These are phyloP conservation scores for Notechis scutatus DNA, from an alignment of 2,113 vertebrate species.

Conservation along the genomic window DNA sequence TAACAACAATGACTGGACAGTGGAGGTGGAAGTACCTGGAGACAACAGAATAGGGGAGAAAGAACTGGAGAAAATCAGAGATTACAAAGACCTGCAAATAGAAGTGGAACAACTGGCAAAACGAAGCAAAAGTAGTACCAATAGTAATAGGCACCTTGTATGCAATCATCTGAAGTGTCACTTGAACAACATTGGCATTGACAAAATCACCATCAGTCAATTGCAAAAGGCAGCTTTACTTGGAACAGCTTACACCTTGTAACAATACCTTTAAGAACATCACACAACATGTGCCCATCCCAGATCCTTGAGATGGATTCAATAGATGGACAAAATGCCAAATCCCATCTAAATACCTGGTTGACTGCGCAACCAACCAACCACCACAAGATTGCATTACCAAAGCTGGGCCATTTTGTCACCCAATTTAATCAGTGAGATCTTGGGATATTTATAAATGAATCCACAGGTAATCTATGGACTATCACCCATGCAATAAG, in stretches of 20 bases:
- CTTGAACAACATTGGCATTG: too few species aligned
- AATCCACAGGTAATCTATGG: not conserved
- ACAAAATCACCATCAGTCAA: not conserved
- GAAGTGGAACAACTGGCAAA: too few species aligned
- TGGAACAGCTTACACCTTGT: not conserved
- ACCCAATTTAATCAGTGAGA: not conserved
- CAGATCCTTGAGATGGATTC: not conserved
- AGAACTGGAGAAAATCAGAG: too few species aligned
- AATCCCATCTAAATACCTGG: not conserved
- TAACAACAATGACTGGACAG: too few species aligned
- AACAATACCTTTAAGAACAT: not conserved
- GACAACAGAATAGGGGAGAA: too few species aligned
- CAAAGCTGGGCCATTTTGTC: not conserved
- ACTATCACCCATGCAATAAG: not conserved
- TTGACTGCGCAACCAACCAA: not conserved
- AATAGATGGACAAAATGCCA: not conserved
- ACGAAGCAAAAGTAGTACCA: too few species aligned
- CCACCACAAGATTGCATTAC: not conserved
- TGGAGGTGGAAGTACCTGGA: too few species aligned
- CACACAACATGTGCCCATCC: not conserved
- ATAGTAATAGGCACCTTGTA: too few species aligned
- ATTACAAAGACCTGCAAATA: too few species aligned
- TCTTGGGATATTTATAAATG: not conserved
- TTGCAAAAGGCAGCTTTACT: not conserved
- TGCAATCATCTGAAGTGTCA: too few species aligned